phyloP scores from a whole-genome alignment of 2,797 vertebrate genomes.

The Scolopax rusticola region DNA sequence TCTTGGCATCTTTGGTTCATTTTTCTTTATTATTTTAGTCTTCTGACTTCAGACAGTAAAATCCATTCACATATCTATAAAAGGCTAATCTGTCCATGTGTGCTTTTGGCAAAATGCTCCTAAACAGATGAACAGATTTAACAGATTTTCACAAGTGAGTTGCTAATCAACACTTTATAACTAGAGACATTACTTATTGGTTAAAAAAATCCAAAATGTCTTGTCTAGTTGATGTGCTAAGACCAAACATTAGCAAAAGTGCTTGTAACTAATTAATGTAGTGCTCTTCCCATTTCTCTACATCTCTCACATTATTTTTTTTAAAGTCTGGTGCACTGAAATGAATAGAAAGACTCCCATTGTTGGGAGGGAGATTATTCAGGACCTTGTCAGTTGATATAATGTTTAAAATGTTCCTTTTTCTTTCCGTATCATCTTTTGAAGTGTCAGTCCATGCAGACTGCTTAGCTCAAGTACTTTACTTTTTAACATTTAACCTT shows the following conservation, averaged over 20 bases:
- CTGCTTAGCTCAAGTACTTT: neutral
- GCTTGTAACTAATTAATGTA: neutral
- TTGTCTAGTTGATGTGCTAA: neutral
- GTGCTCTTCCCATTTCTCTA: neutral
- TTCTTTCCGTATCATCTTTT: neutral
- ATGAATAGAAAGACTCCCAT: neutral
- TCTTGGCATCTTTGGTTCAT: neutral
- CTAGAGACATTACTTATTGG: neutral
- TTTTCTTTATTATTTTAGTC: slow-evolving; percentile 1
- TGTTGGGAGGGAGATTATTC: neutral
- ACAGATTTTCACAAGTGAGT: neutral
- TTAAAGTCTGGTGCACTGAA: neutral
- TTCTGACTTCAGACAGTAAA: neutral
- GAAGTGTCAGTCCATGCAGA: neutral
- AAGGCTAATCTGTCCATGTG: neutral
- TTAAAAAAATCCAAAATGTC: neutral
- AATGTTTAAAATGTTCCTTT: neutral
- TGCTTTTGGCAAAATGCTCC: slow-evolving; percentile 18
- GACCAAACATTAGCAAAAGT: neutral
- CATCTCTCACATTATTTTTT: neutral
- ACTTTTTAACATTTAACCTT: neutral
- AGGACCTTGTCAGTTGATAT: neutral
- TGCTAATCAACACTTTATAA: neutral
- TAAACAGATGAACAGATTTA: slow-evolving; percentile 5
- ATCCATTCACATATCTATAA: neutral